Base-by-base conservation (phyloP, 1,140 invertebrate genomes). In the Aporrectodea caliginosa region DNA sequence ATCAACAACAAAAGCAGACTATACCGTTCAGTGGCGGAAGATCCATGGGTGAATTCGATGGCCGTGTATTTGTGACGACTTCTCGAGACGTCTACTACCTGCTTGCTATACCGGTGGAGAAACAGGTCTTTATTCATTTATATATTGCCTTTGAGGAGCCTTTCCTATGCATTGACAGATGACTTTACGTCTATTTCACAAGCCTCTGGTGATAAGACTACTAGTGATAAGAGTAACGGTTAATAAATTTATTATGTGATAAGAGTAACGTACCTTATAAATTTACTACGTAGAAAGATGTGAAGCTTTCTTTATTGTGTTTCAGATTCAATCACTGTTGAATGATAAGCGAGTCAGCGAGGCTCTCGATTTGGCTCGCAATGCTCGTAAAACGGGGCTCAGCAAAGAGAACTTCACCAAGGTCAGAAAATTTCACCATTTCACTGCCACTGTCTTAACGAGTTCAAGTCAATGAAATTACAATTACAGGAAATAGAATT, bases 1-100 rank as follows among this genome's bases (percentile, higher is more conserved):
- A 90, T 83, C 89, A 90, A 79, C 89, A 90, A 75, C 87, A 88
- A 71, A 90, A 90, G 80, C 90, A 90, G 83, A 87, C 86, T 22
- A 85, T 90, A 1, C 86, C 86, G 69, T 90, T 90, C 79, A 84
- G 87, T 80, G 88, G 88, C 35, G 90, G 90, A 27, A 82, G 79
- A 2, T 83, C 82, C 74, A 81, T 90, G n/a, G 89, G 87, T 31
- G 90, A 90, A 75, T 90, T 89, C 86, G 89, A 90, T 84, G 90
- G 90, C 0, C 84, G 85, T 75, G 80, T 90, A 35, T 88, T 89
- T 85, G 86, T 90, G 6, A 84, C 87, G 6, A 88, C 90, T 27
- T 81, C 82, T 33, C 85, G 85, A 77, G 88, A 89, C 78, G 85
- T 90, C 6, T 90, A 88, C 82, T 85, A 85, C 76, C 82, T 90